Base-by-base conservation (phyloP, 1,140 invertebrate species). In the Leptonema lineaticorne region DNA sequence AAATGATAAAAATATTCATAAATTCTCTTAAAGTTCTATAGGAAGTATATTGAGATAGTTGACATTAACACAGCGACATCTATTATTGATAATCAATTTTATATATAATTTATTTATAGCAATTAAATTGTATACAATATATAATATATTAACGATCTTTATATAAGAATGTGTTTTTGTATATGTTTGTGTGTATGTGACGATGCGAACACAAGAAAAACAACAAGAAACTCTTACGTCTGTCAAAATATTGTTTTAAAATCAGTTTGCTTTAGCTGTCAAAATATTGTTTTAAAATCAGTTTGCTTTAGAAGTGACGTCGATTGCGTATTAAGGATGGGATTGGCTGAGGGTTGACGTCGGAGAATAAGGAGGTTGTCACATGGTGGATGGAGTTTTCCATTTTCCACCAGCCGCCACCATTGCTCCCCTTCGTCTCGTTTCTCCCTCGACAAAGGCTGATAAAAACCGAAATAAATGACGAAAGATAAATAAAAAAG, bases 401-500 rank as follows among this genome's bases (percentile, higher is more conserved):
- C 37, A 41, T 16, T 16, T 16, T 4, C 2, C 37, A 9, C 16
- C 11, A 41, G 16, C 37, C 37, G 16, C 37, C 37, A 11, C 37
- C 37, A n/a, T n/a, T n/a, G n/a, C n/a, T n/a, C n/a, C n/a, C n/a
- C n/a, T n/a, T n/a, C n/a, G n/a, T n/a, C n/a, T n/a, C n/a, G n/a
- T n/a, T n/a, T n/a, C n/a, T n/a, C n/a, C n/a, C n/a, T n/a, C 29
- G 24, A 64, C 24, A 48, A 58, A 69, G 53, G n/a, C 64, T 68
- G 62, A 71, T 69, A 71, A 64, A 69, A 67, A 64, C 63, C 67
- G 58, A 72, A 72, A 72, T 72, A 72, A 72, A 72, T 72, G 70
- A 69, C 63, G 60, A 69, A 72, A 72, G 70, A 72, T 72, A 72
- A 72, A 72, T 72, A 72, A 72, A 53, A 72, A 72, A 69, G 70